Conservation (phyloP, 2,888 invertebrate species). For the Kuschelorhynchus macadamiae region DNA sequence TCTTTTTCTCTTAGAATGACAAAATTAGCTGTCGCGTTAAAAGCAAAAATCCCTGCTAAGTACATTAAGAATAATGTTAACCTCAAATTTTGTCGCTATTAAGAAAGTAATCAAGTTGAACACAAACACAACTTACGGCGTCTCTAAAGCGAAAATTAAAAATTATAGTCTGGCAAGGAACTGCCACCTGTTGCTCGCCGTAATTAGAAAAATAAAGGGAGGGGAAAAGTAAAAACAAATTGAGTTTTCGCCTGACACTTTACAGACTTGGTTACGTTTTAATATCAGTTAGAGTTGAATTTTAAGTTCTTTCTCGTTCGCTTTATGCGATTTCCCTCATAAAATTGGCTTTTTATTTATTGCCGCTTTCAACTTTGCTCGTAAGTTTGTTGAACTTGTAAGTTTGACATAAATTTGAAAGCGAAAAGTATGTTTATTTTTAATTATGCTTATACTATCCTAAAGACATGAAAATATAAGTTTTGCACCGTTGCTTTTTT, state of each 20-base stretch:
- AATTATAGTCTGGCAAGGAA: constrained; percentile 61
- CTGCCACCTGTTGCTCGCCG: constrained; percentile 62
- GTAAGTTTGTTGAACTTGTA: no score
- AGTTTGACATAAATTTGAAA: no score
- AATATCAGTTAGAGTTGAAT: constrained; percentile 62
- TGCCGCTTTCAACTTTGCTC: neutral
- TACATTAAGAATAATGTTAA: constrained; percentile 42
- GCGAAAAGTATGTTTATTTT: no score
- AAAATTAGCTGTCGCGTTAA: neutral
- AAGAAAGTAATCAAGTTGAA: constrained; percentile 45
- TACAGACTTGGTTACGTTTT: constrained; percentile 63
- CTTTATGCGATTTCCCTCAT: neutral
- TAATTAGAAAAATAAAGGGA: constrained; percentile 63
- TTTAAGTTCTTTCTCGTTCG: neutral
- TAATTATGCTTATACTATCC: no score
- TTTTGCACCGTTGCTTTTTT: no score
- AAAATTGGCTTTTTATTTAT: neutral
- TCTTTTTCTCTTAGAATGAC: no score
- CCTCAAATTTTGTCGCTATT: constrained; percentile 44
- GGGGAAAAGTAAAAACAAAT: constrained; percentile 63
- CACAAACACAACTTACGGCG: constrained; percentile 45
- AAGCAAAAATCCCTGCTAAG: constrained; percentile 31
- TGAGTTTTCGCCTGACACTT: constrained; percentile 66
- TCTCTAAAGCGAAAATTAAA: constrained; percentile 62
- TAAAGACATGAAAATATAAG: no score